Conservation (phyloP, 2,888 invertebrate genomes). For the Timema podura region DNA sequence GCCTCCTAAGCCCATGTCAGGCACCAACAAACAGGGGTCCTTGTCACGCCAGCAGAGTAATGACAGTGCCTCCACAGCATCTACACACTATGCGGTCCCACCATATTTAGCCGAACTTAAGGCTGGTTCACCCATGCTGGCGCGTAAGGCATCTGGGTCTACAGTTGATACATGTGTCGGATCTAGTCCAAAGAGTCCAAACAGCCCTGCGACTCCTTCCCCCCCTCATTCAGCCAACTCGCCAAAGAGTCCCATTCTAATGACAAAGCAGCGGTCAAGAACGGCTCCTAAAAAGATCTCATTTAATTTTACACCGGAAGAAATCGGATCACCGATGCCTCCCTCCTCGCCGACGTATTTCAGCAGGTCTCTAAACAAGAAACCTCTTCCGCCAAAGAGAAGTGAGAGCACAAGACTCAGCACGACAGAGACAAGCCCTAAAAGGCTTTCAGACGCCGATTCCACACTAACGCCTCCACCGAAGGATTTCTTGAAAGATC, state of each 20-base stretch:
- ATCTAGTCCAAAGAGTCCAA: slow-evolving; percentile 23
- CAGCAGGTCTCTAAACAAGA: slow-evolving; percentile 49
- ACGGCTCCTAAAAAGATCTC: slow-evolving; percentile 57
- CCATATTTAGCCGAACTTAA: slow-evolving; percentile 57
- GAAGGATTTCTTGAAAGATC: slow-evolving; percentile 76
- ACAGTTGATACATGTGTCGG: slow-evolving; percentile 5
- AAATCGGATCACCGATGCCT: slow-evolving; percentile 14
- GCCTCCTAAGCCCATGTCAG: slow-evolving; percentile 31
- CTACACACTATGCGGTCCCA: slow-evolving; percentile 35
- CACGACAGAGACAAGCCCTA: slow-evolving; percentile 42
- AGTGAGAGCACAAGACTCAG: slow-evolving; percentile 65
- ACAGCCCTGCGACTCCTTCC: slow-evolving; percentile 18
- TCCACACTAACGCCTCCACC: slow-evolving; percentile 54
- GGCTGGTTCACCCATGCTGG: slow-evolving; percentile 41
- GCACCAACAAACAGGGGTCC: slow-evolving; percentile 34
- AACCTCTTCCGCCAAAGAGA: slow-evolving; percentile 71
- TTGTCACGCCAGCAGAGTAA: slow-evolving; percentile 40
- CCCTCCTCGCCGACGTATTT: slow-evolving; percentile 25
- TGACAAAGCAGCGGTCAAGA: slow-evolving; percentile 49
- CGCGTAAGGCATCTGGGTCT: slow-evolving; percentile 21
- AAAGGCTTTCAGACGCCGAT: slow-evolving; percentile 30
- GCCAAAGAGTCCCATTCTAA: slow-evolving; percentile 58
- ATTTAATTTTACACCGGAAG: slow-evolving; percentile 50
- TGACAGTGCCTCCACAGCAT: slow-evolving; percentile 31
- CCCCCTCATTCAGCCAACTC: slow-evolving; percentile 46